Base-by-base conservation (phyloP, 2,797 vertebrate genomes). In the Typhlichthys eigenmanni region DNA sequence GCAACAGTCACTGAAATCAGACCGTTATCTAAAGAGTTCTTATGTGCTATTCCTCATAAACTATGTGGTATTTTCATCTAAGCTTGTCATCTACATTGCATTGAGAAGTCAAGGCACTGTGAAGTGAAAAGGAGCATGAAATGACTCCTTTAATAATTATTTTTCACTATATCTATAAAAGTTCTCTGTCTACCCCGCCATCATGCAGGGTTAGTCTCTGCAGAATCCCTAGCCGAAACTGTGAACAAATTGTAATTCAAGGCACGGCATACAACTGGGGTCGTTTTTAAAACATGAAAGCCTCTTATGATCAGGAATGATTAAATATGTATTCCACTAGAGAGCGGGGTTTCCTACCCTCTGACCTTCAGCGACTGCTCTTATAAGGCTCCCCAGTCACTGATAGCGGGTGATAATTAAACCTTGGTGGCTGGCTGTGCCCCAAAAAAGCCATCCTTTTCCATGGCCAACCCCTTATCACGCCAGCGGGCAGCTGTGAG, bases 391-490 rank as follows among this genome's bases (percentile, higher is more conserved):
- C 71, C 59, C 50, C 69, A 77, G 80, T 78, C 69, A 63, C 79
- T 60, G 74, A 80, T 71, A 72, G 66, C 57, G 67, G 71, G 72
- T 69, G 75, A 83, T 91, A 91, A 93, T 93, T 92, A 93, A 89
- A 89, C 82, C 88, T 85, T 85, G 60, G 80, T 43, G 79, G 80
- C 83, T 73, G 80, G 77, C 71, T 68, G 80, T 84, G 79, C 83
- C 79, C 75, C 76, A 77, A 83, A 88, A 90, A 91, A 92, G 83
- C 80, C 80, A 70, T 75, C 66, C 74, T 63, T 71, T 80, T 85
- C 84, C 75, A 62, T 65, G 29, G 53, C 67, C 67, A 67, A 68
- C 82, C 77, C 70, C 84, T 89, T 90, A 91, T 88, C 88, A 69
- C 78, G 69, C 87, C 34, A 38, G 34, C 34, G 34, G 34, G 34